Evolutionary conservation across 2,888 invertebrate species (phyloP).

Genomic region (Eupithecia tripunctaria): DNA sequence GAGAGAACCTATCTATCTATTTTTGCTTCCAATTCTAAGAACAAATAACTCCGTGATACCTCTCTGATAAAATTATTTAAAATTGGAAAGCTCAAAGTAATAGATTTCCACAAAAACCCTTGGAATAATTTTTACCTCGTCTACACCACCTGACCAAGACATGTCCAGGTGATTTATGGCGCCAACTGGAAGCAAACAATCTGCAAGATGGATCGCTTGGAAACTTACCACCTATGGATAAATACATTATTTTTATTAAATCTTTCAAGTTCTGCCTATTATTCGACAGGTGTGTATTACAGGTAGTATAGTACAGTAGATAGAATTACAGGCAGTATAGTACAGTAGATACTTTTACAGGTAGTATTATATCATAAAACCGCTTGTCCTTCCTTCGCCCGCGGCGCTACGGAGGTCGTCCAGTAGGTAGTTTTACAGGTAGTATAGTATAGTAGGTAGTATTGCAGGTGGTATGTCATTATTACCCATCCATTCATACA

Average conservation of each 20-base stretch:
- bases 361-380: too few species aligned
- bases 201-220: slow-evolving; percentile 52
- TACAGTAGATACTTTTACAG: too few species aligned
- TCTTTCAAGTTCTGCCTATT: neutral
- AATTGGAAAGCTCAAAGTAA: neutral
- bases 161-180: slow-evolving; percentile 54
- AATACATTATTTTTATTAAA: slow-evolving; percentile 32
- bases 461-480: too few species aligned
- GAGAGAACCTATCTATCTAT: too few species aligned
- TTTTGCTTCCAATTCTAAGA: neutral
- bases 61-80: neutral
- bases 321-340: too few species aligned
- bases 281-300: neutral
- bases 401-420: too few species aligned
- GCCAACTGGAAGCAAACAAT: slow-evolving; percentile 37
- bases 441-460: too few species aligned
- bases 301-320: too few species aligned
- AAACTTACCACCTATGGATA: slow-evolving; percentile 23
- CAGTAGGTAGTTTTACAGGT: too few species aligned
- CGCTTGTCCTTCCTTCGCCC: too few species aligned
- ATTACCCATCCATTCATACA: too few species aligned
- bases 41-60: neutral
- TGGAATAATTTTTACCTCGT: slow-evolving; percentile 16
- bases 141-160: slow-evolving; percentile 11
- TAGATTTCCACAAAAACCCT: slow-evolving; percentile 14